Percentiles rank a stretch among this genome's conserved stretches.
Evolutionary conservation across 2,797 vertebrate species (phyloP).

Genomic region (Semotilus atromaculatus): DNA sequence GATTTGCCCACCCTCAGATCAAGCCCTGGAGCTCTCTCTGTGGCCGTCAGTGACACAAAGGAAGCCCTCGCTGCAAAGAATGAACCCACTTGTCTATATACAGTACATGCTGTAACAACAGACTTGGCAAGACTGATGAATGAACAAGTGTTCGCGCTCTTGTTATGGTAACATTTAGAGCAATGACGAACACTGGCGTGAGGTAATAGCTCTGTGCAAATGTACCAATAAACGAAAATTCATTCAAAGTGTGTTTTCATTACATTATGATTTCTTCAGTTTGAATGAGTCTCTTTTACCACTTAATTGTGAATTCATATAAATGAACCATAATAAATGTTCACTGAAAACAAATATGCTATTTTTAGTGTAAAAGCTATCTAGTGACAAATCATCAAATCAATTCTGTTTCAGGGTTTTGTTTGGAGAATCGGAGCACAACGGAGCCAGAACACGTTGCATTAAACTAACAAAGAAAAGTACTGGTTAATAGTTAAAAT

Average conservation of each 20-base stretch:
- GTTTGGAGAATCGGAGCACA: not conserved
- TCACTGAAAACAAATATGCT: not conserved
- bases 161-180: slow-evolving; percentile 41
- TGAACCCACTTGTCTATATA: slow-evolving; percentile 62
- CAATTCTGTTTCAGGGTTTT: not conserved
- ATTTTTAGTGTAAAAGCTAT: not conserved
- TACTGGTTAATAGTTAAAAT: too few species aligned
- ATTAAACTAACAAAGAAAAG: not conserved
- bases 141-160: slow-evolving; percentile 50
- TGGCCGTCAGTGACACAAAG: slow-evolving; percentile 55
- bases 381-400: not conserved
- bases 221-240: not conserved
- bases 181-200: not conserved
- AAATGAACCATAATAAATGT: not conserved
- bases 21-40: slow-evolving; percentile 76
- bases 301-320: not conserved
- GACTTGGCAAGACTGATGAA: slow-evolving; percentile 50
- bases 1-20: slow-evolving; percentile 79
- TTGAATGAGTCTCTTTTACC: not conserved
- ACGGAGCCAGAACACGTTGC: not conserved
- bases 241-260: not conserved
- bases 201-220: not conserved
- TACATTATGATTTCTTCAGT: not conserved
- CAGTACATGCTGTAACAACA: slow-evolving; percentile 61
- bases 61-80: slow-evolving; percentile 54